A percentile compares a stretch with the other conserved stretches of the same genome.
These are phyloP conservation scores for Gallinago stenura DNA, from an alignment of 2,797 vertebrate species.

Conservation along the genomic window DNA sequence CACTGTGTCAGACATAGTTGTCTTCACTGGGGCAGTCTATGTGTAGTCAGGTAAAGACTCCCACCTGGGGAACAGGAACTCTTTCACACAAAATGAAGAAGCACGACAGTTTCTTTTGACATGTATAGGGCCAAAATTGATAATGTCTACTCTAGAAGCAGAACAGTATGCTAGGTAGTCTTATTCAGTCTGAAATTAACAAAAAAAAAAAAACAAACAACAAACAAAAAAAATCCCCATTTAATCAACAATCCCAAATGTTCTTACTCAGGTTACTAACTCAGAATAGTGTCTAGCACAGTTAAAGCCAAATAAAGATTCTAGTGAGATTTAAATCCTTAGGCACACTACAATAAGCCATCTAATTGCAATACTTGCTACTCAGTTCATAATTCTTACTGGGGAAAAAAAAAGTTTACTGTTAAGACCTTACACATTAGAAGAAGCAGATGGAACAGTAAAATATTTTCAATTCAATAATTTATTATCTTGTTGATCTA, in stretches of 20 bases:
- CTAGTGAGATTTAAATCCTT: background rate
- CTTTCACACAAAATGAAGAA: background rate
- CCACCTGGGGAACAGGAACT: background rate
- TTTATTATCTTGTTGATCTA: background rate
- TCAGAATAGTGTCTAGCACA: background rate
- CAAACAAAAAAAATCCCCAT: background rate
- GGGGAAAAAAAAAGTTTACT: background rate
- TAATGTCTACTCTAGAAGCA: background rate
- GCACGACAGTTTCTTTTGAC: background rate
- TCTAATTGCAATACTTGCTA: background rate
- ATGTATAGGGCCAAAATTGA: background rate
- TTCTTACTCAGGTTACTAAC: background rate
- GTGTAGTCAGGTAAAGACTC: background rate
- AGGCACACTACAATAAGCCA: background rate
- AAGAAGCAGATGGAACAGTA: background rate
- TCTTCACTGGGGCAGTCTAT: background rate
- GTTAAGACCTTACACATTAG: background rate
- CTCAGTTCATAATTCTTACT: accelerated
- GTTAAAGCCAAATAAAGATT: background rate
- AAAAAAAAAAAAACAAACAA: background rate
- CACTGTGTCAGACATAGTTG: background rate
- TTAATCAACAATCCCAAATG: background rate
- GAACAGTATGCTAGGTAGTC: background rate
- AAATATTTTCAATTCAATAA: background rate
- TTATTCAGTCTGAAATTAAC: background rate